These are phyloP conservation scores for Lutjanus campechanus DNA, from an alignment of 2,797 vertebrate genomes.

Conservation along the genomic window DNA sequence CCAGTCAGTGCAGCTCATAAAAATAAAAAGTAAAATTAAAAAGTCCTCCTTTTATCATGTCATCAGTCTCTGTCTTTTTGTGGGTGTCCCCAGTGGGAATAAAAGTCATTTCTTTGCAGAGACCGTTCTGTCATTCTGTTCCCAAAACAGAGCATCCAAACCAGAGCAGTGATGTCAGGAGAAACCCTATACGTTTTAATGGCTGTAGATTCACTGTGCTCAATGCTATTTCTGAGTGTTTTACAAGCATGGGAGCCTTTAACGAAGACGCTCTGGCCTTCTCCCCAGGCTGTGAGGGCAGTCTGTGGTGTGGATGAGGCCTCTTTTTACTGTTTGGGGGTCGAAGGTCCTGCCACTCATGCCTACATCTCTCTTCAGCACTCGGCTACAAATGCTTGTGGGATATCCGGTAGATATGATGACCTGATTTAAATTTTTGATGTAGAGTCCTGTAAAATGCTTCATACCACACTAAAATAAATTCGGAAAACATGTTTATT, in stretches of 20 bases:
- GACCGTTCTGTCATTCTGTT: conserved; percentile 17
- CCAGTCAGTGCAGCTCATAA: not conserved
- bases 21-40: not conserved
- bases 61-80: not conserved
- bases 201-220: conserved; percentile 75
- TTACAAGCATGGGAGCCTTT: conserved; percentile 74
- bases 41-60: not conserved
- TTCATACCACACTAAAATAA: not conserved
- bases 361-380: conserved; percentile 36
- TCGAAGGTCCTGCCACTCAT: conserved; percentile 55
- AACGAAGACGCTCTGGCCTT: conserved; percentile 63
- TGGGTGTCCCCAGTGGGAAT: not conserved
- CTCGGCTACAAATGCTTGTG: conserved; percentile 24
- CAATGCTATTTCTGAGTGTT: conserved; percentile 76
- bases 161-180: conserved; percentile 54
- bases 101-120: conserved; percentile 6
- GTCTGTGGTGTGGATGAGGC: conserved; percentile 55
- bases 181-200: conserved; percentile 58
- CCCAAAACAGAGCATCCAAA: conserved; percentile 35
- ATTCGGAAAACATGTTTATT: not conserved
- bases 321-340: conserved; percentile 63
- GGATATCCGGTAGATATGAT: conserved; percentile 8
- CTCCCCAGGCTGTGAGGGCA: conserved; percentile 51
- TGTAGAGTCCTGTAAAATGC: not conserved
- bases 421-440: not conserved